Conservation (phyloP, 1,140 invertebrate species). For the Plectrocnemia conspersa region DNA sequence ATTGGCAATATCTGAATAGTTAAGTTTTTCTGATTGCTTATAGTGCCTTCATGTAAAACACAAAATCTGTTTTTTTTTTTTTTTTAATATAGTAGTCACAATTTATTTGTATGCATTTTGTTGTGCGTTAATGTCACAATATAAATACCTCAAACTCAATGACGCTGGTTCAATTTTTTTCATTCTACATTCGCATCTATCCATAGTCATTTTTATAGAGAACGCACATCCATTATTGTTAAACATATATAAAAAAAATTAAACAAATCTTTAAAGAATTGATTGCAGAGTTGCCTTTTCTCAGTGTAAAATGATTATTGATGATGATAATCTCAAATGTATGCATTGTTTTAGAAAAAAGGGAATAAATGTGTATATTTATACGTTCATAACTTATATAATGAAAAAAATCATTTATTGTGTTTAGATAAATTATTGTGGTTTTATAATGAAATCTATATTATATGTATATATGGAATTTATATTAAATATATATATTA, state of each 20-base stretch:
- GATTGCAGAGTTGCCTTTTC: conserved; percentile 25
- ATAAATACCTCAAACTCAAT: background rate
- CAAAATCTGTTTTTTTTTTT: background rate
- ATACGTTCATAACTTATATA: conserved; percentile 17
- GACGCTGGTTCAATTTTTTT: background rate
- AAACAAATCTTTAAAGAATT: conserved; percentile 11
- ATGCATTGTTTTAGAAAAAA: conserved; percentile 13
- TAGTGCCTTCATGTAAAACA: conserved; percentile 13
- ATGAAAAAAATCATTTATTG: conserved; percentile 21
- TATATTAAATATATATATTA: background rate
- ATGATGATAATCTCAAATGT: conserved; percentile 17
- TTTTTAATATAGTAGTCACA: background rate
- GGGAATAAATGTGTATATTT: conserved; percentile 7
- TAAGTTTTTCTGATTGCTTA: conserved; percentile 15
- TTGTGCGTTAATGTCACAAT: background rate
- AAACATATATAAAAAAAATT: background rate
- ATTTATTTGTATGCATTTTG: too few relatives aligned
- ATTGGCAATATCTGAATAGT: conserved; percentile 4
- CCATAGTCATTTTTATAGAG: background rate
- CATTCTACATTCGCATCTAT: background rate
- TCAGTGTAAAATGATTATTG: conserved; percentile 13
- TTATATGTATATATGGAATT: conserved; percentile 19
- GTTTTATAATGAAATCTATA: conserved; percentile 23
- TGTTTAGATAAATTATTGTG: conserved; percentile 34
- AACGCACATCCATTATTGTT: background rate